Evolutionary conservation across 2,797 vertebrate species (phyloP).

Genomic region (Momotus momota): DNA sequence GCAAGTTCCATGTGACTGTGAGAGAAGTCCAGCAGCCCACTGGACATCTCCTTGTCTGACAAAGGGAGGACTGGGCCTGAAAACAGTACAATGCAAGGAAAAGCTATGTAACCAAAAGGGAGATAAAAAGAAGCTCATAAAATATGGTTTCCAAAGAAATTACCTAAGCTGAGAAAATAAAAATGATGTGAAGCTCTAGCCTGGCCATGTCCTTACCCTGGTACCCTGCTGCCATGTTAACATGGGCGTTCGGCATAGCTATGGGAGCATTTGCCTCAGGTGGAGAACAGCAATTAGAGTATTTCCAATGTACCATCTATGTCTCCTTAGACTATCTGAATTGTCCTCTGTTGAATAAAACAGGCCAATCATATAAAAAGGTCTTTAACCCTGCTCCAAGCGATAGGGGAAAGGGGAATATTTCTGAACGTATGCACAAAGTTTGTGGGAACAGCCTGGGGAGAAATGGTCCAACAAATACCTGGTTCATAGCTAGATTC

Average conservation of each 20-base stretch:
- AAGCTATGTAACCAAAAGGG: background rate
- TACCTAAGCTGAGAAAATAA: background rate
- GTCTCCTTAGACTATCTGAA: constrained; percentile 5
- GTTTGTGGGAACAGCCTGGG: constrained; percentile 9
- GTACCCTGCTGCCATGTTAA: background rate
- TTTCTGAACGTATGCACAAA: background rate
- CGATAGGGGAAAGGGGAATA: background rate
- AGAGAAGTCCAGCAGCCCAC: background rate
- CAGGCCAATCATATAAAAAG: background rate
- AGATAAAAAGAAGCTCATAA: background rate
- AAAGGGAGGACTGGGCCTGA: background rate
- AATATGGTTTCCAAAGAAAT: background rate
- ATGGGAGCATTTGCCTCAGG: background rate
- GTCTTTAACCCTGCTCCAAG: constrained; percentile 23
- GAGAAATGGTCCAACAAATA: constrained; percentile 14
- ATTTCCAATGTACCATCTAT: background rate
- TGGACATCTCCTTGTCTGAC: background rate
- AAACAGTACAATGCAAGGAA: background rate
- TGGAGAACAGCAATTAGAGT: constrained; percentile 9
- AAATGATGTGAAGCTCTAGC: background rate
- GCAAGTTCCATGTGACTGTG: background rate
- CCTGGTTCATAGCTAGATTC: constrained; percentile 22
- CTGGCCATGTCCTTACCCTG: background rate
- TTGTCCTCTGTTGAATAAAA: background rate
- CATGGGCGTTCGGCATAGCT: background rate